phyloP scores from a whole-genome alignment of 2,113 vertebrate species.

The Bucco capensis region DNA sequence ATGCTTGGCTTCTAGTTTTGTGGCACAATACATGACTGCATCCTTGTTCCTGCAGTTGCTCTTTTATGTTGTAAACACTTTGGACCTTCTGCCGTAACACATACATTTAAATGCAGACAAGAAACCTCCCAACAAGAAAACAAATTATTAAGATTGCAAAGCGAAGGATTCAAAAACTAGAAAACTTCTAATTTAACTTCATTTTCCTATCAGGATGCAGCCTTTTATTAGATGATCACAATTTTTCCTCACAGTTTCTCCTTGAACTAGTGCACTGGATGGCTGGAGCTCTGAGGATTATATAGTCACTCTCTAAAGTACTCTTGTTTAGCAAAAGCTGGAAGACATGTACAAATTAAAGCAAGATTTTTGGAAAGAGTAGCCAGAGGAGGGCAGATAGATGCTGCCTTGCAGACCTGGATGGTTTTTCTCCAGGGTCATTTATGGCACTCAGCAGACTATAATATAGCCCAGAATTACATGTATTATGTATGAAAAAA shows the following conservation, averaged over 20 bases:
- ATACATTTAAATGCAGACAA: not conserved
- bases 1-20: not conserved
- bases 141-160: not conserved
- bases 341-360: not conserved
- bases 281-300: not conserved
- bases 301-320: not conserved
- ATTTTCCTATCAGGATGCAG: not conserved
- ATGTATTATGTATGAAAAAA: not conserved
- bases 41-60: not conserved
- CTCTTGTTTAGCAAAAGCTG: not conserved
- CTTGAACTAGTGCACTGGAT: not conserved
- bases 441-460: not conserved
- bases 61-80: not conserved
- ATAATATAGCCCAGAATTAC: not conserved
- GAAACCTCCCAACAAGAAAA: not conserved
- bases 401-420: not conserved
- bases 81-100: not conserved
- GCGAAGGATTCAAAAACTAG: not conserved
- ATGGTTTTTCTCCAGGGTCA: not conserved
- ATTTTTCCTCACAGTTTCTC: not conserved
- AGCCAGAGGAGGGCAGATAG: not conserved
- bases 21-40: not conserved
- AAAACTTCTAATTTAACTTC: not conserved
- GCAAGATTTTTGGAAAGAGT: not conserved
- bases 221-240: not conserved